Base-by-base conservation (phyloP, 2,113 vertebrate genomes). In the Burhinus oedicnemus region DNA sequence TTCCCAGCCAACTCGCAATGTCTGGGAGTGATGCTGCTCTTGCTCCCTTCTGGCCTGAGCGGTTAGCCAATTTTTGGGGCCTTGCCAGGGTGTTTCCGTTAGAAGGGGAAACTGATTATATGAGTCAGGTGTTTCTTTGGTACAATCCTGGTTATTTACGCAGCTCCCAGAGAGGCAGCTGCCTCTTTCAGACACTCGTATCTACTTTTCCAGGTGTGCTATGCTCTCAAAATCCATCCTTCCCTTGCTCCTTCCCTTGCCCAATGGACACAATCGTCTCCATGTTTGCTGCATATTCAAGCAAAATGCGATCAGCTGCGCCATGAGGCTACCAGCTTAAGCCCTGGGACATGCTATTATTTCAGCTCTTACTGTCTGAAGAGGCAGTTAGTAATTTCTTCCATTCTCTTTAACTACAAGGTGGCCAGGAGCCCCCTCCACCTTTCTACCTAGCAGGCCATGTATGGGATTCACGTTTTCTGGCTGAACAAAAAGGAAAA, bases 121-220 rank as follows among this genome's bases (percentile, higher is more conserved):
- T 32, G 66, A 79, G 65, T 86, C 85, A 87, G 81, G 89, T 75
- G 85, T 64, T 83, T 58, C 81, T 89, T 65, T 68, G 92, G 87
- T 71, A 29, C 58, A 21, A 42, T 23, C 45, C 58, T 38, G 74
- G 30, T 29, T 54, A 19, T 76, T 77, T 68, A 23, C 29, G 18
- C 68, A 52, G 72, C 42, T 44, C 45, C 14, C 26, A 17, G 58
- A 61, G 52, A 78, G 49, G 75, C 51, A 55, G 52, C 20, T 27
- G 64, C 60, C 60, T 72, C 62, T 9, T n/a, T 49, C 83, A 27
- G 23, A 34, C 8, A 12, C 79, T 75, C 8, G 0, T 17, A 22
- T 38, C 62, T 65, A 4, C 83, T 72, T 22, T 42, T 55, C 68
- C 92, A 57, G 52, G n/a, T 66, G 82, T 12, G 22, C 9, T 36